Evolutionary conservation across 1,140 invertebrate genomes (phyloP).

Genomic region (Lepidurus couesii): DNA sequence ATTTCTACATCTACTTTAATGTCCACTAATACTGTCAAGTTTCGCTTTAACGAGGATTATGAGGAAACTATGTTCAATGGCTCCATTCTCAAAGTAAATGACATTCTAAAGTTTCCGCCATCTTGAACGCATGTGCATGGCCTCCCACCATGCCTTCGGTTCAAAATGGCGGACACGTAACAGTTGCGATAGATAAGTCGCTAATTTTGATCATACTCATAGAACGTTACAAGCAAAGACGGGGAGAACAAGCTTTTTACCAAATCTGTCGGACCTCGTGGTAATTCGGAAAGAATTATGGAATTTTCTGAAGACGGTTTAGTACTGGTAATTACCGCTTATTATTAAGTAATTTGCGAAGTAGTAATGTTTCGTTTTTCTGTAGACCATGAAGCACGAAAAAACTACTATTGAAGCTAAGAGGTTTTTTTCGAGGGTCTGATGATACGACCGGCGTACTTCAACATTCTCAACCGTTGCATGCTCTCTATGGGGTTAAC

Average conservation of each 20-base stretch:
- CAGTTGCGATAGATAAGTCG: not conserved
- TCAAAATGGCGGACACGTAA: not conserved
- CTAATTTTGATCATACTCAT: not conserved
- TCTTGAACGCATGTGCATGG: slow-evolving; percentile 1
- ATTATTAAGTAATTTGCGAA: not conserved
- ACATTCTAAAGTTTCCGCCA: not conserved
- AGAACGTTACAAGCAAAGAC: not conserved
- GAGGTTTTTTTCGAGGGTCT: not conserved
- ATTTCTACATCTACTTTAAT: not conserved
- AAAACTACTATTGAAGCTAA: slow-evolving; percentile 4
- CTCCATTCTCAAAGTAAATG: slow-evolving; percentile 4
- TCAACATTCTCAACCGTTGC: not conserved
- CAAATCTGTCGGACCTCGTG: not conserved
- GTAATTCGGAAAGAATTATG: not conserved
- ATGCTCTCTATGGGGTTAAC: not conserved
- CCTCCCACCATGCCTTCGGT: not conserved
- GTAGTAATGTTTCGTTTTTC: not conserved
- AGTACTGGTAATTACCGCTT: not conserved
- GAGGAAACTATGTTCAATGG: slow-evolving; percentile 12
- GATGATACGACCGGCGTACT: not conserved
- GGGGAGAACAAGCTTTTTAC: not conserved
- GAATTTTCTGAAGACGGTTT: not conserved
- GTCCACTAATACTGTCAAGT: not conserved
- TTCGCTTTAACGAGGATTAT: not conserved
- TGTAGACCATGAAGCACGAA: not conserved